A percentile compares a stretch with the other conserved stretches of the same genome.
These are phyloP conservation scores for Falco biarmicus DNA, from an alignment of 2,797 vertebrate genomes.

Conservation along the genomic window DNA sequence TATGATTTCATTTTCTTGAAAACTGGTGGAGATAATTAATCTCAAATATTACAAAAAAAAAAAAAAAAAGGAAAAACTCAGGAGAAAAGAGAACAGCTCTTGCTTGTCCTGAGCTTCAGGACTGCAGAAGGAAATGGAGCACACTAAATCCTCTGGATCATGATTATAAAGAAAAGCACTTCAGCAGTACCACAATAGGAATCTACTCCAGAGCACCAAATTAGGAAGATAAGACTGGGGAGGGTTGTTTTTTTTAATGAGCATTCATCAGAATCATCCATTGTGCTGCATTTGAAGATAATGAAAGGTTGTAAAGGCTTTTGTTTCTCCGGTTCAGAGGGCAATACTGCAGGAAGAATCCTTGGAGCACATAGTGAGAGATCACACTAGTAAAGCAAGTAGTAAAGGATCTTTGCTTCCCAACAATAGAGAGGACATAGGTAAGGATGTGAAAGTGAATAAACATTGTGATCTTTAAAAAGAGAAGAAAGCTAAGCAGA, in stretches of 20 bases:
- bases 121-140: neutral
- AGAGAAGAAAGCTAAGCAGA: neutral
- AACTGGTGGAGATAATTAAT: neutral
- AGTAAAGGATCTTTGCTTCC: neutral
- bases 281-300: neutral
- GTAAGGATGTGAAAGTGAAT: neutral
- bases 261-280: neutral
- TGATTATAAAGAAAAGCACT: neutral
- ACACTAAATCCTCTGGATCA: neutral
- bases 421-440: neutral
- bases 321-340: neutral
- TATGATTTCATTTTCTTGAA: neutral
- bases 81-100: neutral
- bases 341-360: neutral
- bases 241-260: neutral
- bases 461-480: neutral
- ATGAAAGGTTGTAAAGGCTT: neutral
- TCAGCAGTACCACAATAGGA: neutral
- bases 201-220: neutral
- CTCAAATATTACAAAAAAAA: neutral
- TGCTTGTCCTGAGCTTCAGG: neutral
- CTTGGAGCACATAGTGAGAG: neutral
- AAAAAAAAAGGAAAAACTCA: neutral
- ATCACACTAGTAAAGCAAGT: neutral
- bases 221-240: neutral